Percentiles rank a stretch among this genome's conserved stretches.
Evolutionary conservation across 2,888 invertebrate species (phyloP).

Genomic region (Disparrhopalites patrizii): DNA sequence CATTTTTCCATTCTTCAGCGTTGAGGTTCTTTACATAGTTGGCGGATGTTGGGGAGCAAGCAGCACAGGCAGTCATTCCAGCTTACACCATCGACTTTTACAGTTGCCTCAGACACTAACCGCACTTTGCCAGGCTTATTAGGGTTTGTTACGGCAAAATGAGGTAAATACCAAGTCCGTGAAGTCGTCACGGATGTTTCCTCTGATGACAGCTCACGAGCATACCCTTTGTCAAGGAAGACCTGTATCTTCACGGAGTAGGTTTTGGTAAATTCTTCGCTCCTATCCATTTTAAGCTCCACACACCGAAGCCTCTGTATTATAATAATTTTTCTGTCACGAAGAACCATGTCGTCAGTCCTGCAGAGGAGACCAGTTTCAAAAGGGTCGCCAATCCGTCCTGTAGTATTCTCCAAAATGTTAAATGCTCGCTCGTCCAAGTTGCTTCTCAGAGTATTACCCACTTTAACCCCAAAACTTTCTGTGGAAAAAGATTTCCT

Average conservation of each 20-base stretch:
- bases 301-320: neutral
- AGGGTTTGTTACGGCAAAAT: conserved; percentile 16
- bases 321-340: conserved; percentile 9
- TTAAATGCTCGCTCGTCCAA: neutral
- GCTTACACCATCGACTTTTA: conserved; percentile 1
- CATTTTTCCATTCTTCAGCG: neutral
- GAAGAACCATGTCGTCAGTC: neutral
- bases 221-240: conserved; percentile 12
- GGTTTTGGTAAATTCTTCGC: conserved; percentile 4
- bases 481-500: conserved; percentile 4
- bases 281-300: conserved; percentile 17
- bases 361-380: conserved; percentile 20
- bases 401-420: neutral
- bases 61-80: conserved; percentile 21
- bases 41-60: conserved; percentile 18
- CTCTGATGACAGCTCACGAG: neutral
- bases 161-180: conserved; percentile 13
- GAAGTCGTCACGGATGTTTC: neutral
- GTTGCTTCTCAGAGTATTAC: neutral
- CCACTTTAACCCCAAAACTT: neutral
- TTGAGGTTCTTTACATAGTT: conserved; percentile 13
- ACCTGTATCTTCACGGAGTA: conserved; percentile 18
- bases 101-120: conserved; percentile 32
- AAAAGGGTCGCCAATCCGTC: conserved; percentile 17
- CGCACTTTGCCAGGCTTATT: conserved; percentile 36